phyloP scores from a whole-genome alignment of 2,888 invertebrate genomes.

The Trichacis sp. region DNA sequence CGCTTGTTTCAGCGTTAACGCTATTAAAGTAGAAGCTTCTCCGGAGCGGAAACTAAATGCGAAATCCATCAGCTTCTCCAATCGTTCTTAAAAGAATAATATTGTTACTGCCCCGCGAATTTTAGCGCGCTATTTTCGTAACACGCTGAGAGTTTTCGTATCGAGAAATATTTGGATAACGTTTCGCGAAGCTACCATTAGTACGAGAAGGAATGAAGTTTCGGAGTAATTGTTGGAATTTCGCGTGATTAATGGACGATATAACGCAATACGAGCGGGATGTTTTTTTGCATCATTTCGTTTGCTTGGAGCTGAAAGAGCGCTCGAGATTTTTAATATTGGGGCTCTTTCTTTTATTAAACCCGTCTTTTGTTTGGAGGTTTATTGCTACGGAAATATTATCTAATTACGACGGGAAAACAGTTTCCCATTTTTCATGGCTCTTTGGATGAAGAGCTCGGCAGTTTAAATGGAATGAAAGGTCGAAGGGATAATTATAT shows the following conservation, averaged over 20 bases:
- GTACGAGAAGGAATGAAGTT: too few species aligned
- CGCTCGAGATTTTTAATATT: not conserved
- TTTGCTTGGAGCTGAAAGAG: too few species aligned
- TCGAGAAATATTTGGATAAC: too few species aligned
- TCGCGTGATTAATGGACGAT: too few species aligned
- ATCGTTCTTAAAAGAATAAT: not conserved
- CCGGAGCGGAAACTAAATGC: not conserved
- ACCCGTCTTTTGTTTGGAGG: not conserved
- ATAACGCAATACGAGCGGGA: too few species aligned
- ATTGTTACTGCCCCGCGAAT: not conserved
- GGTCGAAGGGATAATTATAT: too few species aligned
- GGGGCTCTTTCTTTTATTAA: not conserved
- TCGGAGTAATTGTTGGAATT: not conserved
- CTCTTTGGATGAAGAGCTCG: not conserved
- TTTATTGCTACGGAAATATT: not conserved
- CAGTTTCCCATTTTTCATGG: not conserved
- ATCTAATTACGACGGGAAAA: not conserved
- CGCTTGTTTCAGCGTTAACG: slow-evolving; percentile 5
- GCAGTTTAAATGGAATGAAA: not conserved
- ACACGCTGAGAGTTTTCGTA: too few species aligned
- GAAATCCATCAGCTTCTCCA: not conserved
- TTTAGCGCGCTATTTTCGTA: not conserved
- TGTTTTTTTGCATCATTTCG: too few species aligned
- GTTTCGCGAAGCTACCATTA: too few species aligned
- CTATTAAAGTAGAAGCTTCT: slow-evolving; percentile 1